phyloP scores from a whole-genome alignment of 2,797 vertebrate genomes.

The Anisognathus igniventris region DNA sequence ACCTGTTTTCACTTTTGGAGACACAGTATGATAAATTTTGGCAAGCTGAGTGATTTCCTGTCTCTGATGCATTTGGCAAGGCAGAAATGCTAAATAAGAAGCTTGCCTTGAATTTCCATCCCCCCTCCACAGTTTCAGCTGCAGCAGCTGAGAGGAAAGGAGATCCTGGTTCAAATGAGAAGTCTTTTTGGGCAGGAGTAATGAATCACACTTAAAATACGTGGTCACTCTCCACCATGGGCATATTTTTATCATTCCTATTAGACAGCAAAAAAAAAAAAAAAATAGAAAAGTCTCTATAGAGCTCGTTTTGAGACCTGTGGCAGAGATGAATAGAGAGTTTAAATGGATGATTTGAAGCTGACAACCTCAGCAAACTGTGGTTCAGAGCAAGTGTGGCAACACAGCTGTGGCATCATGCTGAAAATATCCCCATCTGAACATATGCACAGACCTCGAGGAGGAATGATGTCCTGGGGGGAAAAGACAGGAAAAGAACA shows the following conservation, averaged over 20 bases:
- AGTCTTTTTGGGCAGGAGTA: conserved; percentile 8
- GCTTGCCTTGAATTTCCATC: conserved; percentile 36
- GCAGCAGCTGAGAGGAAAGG: conserved; percentile 39
- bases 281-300: not conserved
- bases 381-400: not conserved
- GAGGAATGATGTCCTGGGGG: not conserved
- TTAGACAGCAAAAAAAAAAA: not conserved
- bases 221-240: not conserved
- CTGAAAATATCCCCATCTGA: conserved; percentile 21
- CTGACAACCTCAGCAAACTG: conserved; percentile 49
- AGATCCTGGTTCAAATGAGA: conserved; percentile 8
- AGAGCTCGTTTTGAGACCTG: not conserved
- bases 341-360: not conserved
- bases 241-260: not conserved
- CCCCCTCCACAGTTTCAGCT: conserved; percentile 14
- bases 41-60: conserved; percentile 61
- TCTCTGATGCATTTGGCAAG: conserved; percentile 59
- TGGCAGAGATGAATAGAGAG: not conserved
- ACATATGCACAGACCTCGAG: not conserved
- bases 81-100: conserved; percentile 56
- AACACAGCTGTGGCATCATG: not conserved
- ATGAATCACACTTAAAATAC: not conserved
- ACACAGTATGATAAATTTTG: conserved; percentile 66
- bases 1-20: conserved; percentile 67
- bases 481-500: not conserved